Percentiles rank a stretch among this genome's conserved stretches.
These are phyloP conservation scores for Hycleus cichorii DNA, from an alignment of 1,140 invertebrate genomes.

Conservation along the genomic window DNA sequence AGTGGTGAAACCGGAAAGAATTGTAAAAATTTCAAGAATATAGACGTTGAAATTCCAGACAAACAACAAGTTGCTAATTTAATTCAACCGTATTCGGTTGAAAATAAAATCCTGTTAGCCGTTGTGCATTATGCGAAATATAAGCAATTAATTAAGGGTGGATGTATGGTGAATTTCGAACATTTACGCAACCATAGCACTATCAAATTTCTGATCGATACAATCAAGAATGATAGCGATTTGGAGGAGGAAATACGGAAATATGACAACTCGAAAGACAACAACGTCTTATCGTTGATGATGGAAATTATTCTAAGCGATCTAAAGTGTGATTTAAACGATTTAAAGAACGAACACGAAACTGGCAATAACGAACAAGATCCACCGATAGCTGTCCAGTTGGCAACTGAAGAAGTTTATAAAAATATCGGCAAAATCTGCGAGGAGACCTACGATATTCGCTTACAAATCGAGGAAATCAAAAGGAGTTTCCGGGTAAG, in stretches of 20 bases:
- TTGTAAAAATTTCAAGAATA: not conserved
- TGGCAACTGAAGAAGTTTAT: not conserved
- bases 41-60: constrained; percentile 10
- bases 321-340: constrained; percentile 21
- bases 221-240: not conserved
- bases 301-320: constrained; percentile 27
- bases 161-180: constrained; percentile 12
- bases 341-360: too few relatives aligned
- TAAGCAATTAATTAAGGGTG: constrained; percentile 6
- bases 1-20: too few relatives aligned
- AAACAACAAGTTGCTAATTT: constrained; percentile 24
- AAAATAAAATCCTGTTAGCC: constrained; percentile 24
- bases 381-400: too few relatives aligned
- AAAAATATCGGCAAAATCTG: constrained; percentile 20
- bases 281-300: constrained; percentile 26
- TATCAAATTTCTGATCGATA: constrained; percentile 9
- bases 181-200: constrained; percentile 10
- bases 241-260: constrained; percentile 17
- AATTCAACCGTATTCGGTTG: constrained; percentile 25
- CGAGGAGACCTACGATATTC: constrained; percentile 19
- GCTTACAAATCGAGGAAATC: constrained; percentile 13
- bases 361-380: too few relatives aligned
- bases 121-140: constrained; percentile 22
- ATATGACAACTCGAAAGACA: constrained; percentile 22
- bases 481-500: constrained; percentile 21